Base-by-base conservation (phyloP, 2,888 invertebrate species). In the Clanis bilineata region DNA sequence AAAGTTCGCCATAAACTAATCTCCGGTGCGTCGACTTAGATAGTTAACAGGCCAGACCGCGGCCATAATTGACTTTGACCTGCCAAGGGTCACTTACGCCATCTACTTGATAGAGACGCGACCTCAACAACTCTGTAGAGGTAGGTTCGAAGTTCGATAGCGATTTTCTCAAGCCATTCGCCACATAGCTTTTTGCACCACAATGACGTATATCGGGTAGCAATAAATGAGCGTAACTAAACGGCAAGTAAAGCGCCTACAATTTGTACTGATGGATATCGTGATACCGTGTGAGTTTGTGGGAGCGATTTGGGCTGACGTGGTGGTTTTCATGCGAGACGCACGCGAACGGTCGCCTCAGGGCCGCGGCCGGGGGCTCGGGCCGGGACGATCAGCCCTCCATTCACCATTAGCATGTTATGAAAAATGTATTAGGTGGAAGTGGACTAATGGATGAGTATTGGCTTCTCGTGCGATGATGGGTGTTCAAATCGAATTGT, bases 261-360 rank as follows among this genome's bases (percentile, higher is more conserved):
- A 76, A 76, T 76, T 76, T 68, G 64, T 70, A 63, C 62, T 66
- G 74, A 76, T 79, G 70, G 69, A 65, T 63, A 77, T 77, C 75
- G 66, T 70, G 69, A 65, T 63, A 77, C 76, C 75, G 66, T 70
- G 69, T 72, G 72, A 70, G 74, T 76, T 79, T 79, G 76, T 72
- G 71, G 73, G 65, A 77, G 76, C 73, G 70, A 76, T 78, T 79
- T 76, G 65, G 70, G 69, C 70, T 76, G 76, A 73, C 73, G 67
- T 66, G 70, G 71, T 69, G 57, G 66, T 74, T 75, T 70, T 75
- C 72, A 77, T 72, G 69, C 71, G 66, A 65, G 57, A 64, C 64
- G 64, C 66, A 65, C 68, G 65, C 67, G 63, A 68, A 62, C 65
- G 60, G 61, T 60, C 62, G 62, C 64, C 43, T 43, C 25, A 41